phyloP scores from a whole-genome alignment of 2,888 invertebrate genomes.

The Orchesella flavescens region DNA sequence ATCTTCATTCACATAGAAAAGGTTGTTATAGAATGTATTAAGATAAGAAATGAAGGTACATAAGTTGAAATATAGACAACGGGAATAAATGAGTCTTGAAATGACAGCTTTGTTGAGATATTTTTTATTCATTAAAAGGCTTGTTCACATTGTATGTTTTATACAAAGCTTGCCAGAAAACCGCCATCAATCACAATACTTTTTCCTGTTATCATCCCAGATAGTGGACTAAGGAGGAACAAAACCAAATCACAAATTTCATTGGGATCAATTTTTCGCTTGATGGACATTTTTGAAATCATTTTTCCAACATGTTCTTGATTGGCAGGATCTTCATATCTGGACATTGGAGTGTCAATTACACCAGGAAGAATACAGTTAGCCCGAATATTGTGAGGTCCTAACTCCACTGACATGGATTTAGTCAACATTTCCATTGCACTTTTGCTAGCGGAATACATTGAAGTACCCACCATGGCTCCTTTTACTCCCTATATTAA shows the following conservation, averaged over 20 bases:
- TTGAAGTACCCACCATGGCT: slow-evolving; percentile 15
- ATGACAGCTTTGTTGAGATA: background rate
- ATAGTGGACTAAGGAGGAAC: slow-evolving; percentile 71
- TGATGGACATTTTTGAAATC: slow-evolving; percentile 73
- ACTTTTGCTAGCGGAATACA: slow-evolving; percentile 76
- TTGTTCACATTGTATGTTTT: background rate
- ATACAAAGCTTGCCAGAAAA: background rate
- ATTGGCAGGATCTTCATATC: too few relatives aligned
- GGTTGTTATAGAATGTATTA: too few relatives aligned
- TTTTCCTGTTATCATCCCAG: slow-evolving; percentile 75
- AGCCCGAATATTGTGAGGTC: slow-evolving; percentile 29
- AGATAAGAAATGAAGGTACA: too few relatives aligned
- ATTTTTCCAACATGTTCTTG: slow-evolving; percentile 67
- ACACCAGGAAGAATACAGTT: slow-evolving; percentile 20
- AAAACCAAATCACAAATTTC: slow-evolving; percentile 72
- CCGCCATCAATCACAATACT: slow-evolving; percentile 75
- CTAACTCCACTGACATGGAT: slow-evolving; percentile 31
- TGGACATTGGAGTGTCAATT: slow-evolving; percentile 74
- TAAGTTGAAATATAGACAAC: too few relatives aligned
- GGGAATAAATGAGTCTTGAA: too few relatives aligned
- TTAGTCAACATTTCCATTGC: slow-evolving; percentile 75
- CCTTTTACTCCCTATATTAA: background rate
- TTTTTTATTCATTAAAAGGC: background rate
- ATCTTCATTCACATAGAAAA: too few relatives aligned
- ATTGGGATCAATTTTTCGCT: background rate